Evolutionary conservation across 2,797 vertebrate genomes (phyloP).

Genomic region (Propithecus perrieri): DNA sequence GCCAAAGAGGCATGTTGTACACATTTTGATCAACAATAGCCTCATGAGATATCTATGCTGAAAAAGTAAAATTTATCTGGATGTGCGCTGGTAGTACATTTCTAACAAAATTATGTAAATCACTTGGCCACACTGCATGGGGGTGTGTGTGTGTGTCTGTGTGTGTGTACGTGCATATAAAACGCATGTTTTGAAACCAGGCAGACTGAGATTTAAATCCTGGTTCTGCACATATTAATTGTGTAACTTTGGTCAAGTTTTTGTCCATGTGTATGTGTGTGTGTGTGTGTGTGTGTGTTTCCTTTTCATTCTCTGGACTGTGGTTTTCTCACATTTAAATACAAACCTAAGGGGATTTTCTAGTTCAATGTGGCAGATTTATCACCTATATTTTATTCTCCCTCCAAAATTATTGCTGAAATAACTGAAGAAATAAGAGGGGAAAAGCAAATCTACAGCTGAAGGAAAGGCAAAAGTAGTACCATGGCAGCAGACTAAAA

Average conservation of each 20-base stretch:
- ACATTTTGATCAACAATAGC: background rate
- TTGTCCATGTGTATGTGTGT: background rate
- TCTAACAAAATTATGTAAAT: constrained; percentile 23
- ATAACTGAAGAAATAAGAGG: background rate
- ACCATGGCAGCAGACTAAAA: background rate
- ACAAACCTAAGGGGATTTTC: background rate
- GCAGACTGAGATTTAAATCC: constrained; percentile 28
- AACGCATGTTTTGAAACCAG: background rate
- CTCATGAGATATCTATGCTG: background rate
- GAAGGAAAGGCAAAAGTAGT: constrained; percentile 9
- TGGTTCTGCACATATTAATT: background rate
- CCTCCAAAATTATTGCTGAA: constrained; percentile 20
- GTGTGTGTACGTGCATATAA: background rate
- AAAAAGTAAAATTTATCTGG: background rate
- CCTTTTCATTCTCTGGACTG: background rate
- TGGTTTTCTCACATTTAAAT: constrained; percentile 1
- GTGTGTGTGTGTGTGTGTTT: background rate
- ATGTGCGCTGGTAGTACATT: background rate
- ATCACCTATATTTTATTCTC: background rate
- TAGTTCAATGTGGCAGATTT: background rate
- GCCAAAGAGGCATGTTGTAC: background rate
- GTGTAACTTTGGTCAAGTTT: background rate
- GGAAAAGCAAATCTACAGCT: background rate
- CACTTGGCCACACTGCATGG: background rate
- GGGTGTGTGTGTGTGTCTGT: background rate